Percentiles rank a stretch among this genome's conserved stretches.
These are phyloP conservation scores for Andrena praecox DNA, from an alignment of 2,888 invertebrate genomes.

Conservation along the genomic window DNA sequence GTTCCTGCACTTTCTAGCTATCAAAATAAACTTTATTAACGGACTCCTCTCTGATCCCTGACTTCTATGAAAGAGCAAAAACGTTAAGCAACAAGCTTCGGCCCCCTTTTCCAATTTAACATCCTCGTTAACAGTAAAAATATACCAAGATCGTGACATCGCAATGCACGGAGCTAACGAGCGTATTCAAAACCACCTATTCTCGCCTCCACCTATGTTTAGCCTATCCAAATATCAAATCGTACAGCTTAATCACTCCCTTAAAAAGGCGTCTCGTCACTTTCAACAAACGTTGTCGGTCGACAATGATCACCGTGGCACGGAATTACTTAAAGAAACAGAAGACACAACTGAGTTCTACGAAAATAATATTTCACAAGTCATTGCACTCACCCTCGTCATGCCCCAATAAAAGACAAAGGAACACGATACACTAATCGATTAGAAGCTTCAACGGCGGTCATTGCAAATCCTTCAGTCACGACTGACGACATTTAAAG, in stretches of 20 bases:
- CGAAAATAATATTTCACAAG: background rate
- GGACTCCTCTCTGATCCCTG: no score
- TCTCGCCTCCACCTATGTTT: slow-evolving; percentile 8
- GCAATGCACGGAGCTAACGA: slow-evolving; percentile 15
- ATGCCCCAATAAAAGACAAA: no score
- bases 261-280: slow-evolving; percentile 5
- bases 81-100: slow-evolving; percentile 3
- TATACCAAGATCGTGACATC: slow-evolving; percentile 13
- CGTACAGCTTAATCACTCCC: slow-evolving; percentile 11
- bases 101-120: background rate
- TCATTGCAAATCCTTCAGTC: no score
- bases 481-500: no score
- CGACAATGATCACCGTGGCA: background rate
- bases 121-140: slow-evolving; percentile 21
- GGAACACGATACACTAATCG: no score
- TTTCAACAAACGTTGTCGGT: slow-evolving; percentile 8
- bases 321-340: background rate
- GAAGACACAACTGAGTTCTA: background rate
- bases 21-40: no score
- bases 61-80: background rate
- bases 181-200: slow-evolving; percentile 16
- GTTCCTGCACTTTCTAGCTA: no score
- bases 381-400: no score
- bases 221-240: slow-evolving; percentile 27
- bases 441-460: no score